These are phyloP conservation scores for Myotis findleyi DNA, from an alignment of 2,797 vertebrate species.

Conservation along the genomic window DNA sequence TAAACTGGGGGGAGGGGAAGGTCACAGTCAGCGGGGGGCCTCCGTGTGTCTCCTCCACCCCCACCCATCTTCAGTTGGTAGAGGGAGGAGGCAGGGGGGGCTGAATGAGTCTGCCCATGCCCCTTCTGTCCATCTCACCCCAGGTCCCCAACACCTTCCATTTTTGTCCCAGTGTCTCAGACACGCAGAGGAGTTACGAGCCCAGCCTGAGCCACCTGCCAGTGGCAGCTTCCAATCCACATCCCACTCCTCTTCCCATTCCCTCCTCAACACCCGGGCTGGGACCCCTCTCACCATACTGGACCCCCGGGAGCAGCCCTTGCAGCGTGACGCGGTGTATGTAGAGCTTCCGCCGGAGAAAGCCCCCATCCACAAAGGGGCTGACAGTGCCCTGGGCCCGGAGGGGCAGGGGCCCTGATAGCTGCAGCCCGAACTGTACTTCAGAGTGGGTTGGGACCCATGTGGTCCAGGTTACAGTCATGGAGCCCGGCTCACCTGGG, in stretches of 20 bases:
- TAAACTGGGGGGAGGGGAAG: conserved; percentile 87
- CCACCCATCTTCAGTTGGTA: background rate
- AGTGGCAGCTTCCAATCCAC: accelerated
- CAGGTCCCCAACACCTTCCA: background rate
- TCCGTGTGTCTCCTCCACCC: background rate
- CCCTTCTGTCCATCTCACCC: background rate
- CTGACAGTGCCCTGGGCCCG: conserved; percentile 84
- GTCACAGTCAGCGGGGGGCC: background rate
- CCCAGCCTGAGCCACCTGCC: background rate
- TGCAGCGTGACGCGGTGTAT: conserved; percentile 91
- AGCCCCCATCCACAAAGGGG: conserved; percentile 91
- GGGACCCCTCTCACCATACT: conserved; percentile 88
- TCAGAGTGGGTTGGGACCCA: conserved; percentile 87
- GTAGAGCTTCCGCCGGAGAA: conserved; percentile 88
- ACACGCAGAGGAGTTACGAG: background rate
- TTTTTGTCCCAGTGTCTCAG: background rate
- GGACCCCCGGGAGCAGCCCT: conserved; percentile 87
- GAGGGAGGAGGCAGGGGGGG: background rate
- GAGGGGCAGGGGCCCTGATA: conserved; percentile 85
- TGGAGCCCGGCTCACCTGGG: conserved; percentile 88
- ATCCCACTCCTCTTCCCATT: background rate
- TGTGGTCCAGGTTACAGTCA: conserved; percentile 94
- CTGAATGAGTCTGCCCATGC: background rate
- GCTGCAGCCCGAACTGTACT: conserved; percentile 89
- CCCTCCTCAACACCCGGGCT: accelerated